phyloP scores from a whole-genome alignment of 2,113 vertebrate genomes.

The Hippopotamus amphibius region DNA sequence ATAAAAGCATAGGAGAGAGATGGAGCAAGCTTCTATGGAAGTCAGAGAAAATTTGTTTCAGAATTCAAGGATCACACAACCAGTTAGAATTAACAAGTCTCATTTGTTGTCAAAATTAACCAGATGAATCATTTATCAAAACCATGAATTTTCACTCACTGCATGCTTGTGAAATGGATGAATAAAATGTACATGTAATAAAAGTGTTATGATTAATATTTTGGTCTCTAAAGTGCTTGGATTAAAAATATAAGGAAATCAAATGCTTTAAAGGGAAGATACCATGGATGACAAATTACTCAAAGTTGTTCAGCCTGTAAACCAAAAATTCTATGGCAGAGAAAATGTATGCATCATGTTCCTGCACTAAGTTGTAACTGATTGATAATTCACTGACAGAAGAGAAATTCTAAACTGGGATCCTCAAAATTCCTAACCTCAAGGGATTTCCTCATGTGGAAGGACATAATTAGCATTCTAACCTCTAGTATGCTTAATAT shows the following conservation, averaged over 20 bases:
- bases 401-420: not conserved
- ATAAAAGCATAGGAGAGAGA: not conserved
- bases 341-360: not conserved
- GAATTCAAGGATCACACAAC: not conserved
- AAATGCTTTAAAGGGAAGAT: constrained; percentile 19
- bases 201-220: constrained; percentile 11
- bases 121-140: constrained; percentile 38
- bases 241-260: constrained; percentile 29
- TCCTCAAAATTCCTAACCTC: not conserved
- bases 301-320: not conserved
- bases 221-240: not conserved
- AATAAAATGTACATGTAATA: not conserved
- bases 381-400: not conserved
- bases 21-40: accelerated
- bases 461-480: not conserved
- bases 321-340: not conserved
- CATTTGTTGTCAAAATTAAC: constrained; percentile 27
- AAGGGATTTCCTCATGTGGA: not conserved
- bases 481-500: not conserved
- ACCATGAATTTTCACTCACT: constrained; percentile 8
- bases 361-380: not conserved
- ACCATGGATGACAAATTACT: not conserved
- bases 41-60: not conserved
- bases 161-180: not conserved
- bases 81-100: not conserved